phyloP scores from a whole-genome alignment of 2,113 vertebrate genomes.

The Ochotona princeps region DNA sequence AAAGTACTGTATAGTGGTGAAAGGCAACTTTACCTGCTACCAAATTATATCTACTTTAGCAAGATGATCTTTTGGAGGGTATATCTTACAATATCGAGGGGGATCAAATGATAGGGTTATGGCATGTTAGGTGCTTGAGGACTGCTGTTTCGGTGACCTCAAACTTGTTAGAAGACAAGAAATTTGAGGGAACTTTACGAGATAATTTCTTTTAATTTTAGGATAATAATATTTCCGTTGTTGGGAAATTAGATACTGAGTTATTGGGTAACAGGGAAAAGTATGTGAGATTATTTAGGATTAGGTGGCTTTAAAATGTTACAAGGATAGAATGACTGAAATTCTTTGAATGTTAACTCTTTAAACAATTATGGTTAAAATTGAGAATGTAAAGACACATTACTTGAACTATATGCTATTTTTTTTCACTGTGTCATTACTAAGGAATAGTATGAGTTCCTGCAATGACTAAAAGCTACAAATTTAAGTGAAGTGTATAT shows the following conservation, averaged over 20 bases:
- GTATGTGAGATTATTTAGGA: background rate
- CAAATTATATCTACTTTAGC: background rate
- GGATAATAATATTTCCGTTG: background rate
- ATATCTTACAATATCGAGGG: background rate
- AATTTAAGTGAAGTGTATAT: background rate
- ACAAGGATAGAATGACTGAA: background rate
- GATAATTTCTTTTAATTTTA: background rate
- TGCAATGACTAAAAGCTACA: background rate
- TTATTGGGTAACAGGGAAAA: constrained; percentile 7
- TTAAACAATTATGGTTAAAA: constrained; percentile 43
- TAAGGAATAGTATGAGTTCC: background rate
- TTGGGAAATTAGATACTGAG: background rate
- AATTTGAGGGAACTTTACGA: background rate
- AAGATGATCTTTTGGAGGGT: background rate
- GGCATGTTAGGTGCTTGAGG: background rate
- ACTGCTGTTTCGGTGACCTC: constrained; percentile 25
- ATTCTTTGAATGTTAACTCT: background rate
- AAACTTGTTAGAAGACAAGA: background rate
- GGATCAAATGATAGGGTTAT: background rate
- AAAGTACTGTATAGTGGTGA: constrained; percentile 16
- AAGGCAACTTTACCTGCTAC: background rate
- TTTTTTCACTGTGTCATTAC: constrained; percentile 1
- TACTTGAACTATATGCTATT: background rate
- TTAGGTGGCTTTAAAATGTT: constrained; percentile 16
- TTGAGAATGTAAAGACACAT: constrained; percentile 34